Evolutionary conservation across 2,797 vertebrate species (phyloP).

Genomic region (Myotis myotis): DNA sequence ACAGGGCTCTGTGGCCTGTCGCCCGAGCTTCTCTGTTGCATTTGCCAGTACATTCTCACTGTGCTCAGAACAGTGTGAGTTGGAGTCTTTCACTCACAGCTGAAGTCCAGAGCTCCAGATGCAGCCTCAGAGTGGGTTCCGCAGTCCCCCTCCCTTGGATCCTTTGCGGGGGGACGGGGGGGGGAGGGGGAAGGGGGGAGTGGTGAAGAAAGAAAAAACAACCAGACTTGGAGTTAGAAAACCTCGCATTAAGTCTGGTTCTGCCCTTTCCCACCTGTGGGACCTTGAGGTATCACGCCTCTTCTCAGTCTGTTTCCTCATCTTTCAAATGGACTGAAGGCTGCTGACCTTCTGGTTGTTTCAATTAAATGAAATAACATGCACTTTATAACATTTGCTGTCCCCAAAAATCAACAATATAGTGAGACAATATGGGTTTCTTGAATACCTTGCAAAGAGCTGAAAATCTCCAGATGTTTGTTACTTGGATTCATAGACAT

Average conservation of each 20-base stretch:
- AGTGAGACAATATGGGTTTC: neutral
- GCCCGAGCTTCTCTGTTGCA: neutral
- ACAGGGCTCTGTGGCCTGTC: fast-evolving
- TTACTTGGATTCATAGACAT: neutral
- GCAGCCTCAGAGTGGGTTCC: neutral
- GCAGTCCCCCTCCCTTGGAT: neutral
- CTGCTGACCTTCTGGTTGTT: neutral
- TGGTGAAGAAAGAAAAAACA: neutral
- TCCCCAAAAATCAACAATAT: neutral
- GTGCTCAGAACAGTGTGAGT: neutral
- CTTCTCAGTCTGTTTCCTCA: neutral
- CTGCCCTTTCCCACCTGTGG: neutral
- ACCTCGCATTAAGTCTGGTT: neutral
- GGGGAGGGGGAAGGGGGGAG: no score
- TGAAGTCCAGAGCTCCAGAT: neutral
- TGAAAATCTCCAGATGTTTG: neutral
- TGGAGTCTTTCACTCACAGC: neutral
- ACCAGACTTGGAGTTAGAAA: neutral
- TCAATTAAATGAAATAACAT: neutral
- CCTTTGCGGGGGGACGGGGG: neutral
- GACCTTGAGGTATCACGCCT: neutral
- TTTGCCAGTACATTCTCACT: neutral
- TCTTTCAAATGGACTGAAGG: constrained; percentile 32
- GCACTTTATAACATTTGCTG: neutral
- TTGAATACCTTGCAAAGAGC: neutral